A percentile compares a stretch with the other conserved stretches of the same genome.
These are phyloP conservation scores for Apomyelois bistriatella DNA, from an alignment of 2,888 invertebrate genomes.

Conservation along the genomic window DNA sequence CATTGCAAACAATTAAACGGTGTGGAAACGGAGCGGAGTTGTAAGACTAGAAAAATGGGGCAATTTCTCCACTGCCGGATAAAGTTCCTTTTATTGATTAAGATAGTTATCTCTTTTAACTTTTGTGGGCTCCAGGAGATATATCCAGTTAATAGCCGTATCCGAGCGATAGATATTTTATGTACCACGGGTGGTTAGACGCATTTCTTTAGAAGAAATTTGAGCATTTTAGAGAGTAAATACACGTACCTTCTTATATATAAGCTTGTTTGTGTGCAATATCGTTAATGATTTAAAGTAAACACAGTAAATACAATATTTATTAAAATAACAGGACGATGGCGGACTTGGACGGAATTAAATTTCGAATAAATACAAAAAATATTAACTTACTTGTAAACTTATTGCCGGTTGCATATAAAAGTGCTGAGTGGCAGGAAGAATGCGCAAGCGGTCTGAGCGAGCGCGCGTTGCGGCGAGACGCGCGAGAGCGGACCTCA, in stretches of 20 bases:
- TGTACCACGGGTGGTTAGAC: neutral
- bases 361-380: too few species aligned
- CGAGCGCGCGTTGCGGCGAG: conserved; percentile 48
- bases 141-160: conserved; percentile 9
- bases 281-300: too few species aligned
- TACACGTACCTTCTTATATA: too few species aligned
- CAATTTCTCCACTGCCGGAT: conserved; percentile 25
- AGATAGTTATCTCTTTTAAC: conserved; percentile 29
- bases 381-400: conserved; percentile 76
- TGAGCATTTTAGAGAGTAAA: too few species aligned
- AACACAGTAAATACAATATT: too few species aligned
- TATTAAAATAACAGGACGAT: too few species aligned
- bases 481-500: conserved; percentile 57
- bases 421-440: conserved; percentile 83
- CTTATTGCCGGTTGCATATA: conserved; percentile 86
- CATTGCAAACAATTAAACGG: conserved; percentile 50
- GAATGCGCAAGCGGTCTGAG: conserved; percentile 44
- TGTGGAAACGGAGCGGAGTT: conserved; percentile 25
- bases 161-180: conserved; percentile 6
- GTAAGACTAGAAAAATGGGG: conserved; percentile 30
- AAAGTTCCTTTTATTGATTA: conserved; percentile 32
- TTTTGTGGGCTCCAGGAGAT: conserved; percentile 15
- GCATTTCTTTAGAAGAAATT: neutral
- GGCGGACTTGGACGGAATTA: too few species aligned
- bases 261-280: too few species aligned